Evolutionary conservation across 92 coral and sea anemone species (phyloP).

Genomic region (Umimayanthus chanpuru): DNA sequence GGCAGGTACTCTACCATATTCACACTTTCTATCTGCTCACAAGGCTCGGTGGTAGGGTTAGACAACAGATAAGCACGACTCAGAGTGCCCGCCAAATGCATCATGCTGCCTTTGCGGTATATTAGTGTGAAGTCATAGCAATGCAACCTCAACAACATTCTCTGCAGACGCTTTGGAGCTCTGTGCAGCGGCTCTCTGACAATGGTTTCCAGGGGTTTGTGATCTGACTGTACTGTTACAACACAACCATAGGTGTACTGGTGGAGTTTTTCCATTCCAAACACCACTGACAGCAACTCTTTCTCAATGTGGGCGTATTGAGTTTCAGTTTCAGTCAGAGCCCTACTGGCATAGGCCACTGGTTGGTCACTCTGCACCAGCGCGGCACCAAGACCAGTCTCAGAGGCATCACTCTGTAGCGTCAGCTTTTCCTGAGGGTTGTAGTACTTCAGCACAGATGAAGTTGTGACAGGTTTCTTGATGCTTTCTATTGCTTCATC

Average conservation of each 20-base stretch:
- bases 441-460: constrained; percentile 1
- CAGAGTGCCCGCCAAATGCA: too few species aligned
- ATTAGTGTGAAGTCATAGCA: constrained; percentile 1
- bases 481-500: constrained; percentile 7
- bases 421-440: too few species aligned
- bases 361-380: constrained; percentile 5
- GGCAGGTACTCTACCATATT: too few species aligned
- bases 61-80: too few species aligned
- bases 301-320: too few species aligned
- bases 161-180: neutral
- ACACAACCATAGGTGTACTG: neutral
- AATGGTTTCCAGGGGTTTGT: neutral
- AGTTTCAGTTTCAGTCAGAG: too few species aligned
- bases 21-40: too few species aligned
- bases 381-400: constrained; percentile 6
- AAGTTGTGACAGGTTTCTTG: neutral
- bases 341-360: constrained; percentile 13
- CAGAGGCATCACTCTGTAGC: constrained; percentile 12
- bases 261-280: constrained; percentile 3
- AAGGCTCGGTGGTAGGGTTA: too few species aligned
- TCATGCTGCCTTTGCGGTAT: neutral
- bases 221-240: too few species aligned
- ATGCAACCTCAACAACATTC: neutral
- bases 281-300: too few species aligned
- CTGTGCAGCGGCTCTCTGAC: neutral